Evolutionary conservation across 2,888 invertebrate genomes (phyloP).

Genomic region (Perizoma flavofasciatum): DNA sequence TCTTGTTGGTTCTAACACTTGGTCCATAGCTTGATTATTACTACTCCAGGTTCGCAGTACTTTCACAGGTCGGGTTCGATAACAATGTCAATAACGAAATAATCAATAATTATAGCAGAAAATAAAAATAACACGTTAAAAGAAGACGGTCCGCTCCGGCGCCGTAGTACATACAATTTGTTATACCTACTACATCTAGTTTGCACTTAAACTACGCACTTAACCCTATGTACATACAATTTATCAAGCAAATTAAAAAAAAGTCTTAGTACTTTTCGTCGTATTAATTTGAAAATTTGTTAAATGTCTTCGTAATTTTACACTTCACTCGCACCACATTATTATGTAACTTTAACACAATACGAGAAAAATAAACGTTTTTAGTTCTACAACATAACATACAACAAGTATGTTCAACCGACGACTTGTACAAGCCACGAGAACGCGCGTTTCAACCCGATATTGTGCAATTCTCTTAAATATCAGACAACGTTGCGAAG

Average conservation of each 20-base stretch:
- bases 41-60: slow-evolving; percentile 18
- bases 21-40: slow-evolving; percentile 1
- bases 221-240: slow-evolving; percentile 80
- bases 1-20: too few species aligned
- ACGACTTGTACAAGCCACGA: slow-evolving; percentile 60
- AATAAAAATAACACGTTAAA: slow-evolving; percentile 57
- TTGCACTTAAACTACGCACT: slow-evolving; percentile 74
- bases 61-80: slow-evolving; percentile 30
- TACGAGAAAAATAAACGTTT: slow-evolving; percentile 70
- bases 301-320: slow-evolving; percentile 80
- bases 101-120: slow-evolving; percentile 48
- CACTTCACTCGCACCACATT: slow-evolving; percentile 80
- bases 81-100: slow-evolving; percentile 62
- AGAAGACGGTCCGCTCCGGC: slow-evolving; percentile 52
- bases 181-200: slow-evolving; percentile 83
- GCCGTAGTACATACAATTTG: slow-evolving; percentile 68
- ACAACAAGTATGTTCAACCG: slow-evolving; percentile 66
- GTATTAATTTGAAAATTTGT: slow-evolving; percentile 83
- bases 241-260: slow-evolving; percentile 78
- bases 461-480: neutral
- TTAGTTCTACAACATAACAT: slow-evolving; percentile 68
- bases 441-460: slow-evolving; percentile 28
- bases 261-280: slow-evolving; percentile 81
- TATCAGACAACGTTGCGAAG: neutral
- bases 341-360: slow-evolving; percentile 66